These are phyloP conservation scores for Oligia strigilis DNA, from an alignment of 2,888 invertebrate genomes.

Conservation along the genomic window DNA sequence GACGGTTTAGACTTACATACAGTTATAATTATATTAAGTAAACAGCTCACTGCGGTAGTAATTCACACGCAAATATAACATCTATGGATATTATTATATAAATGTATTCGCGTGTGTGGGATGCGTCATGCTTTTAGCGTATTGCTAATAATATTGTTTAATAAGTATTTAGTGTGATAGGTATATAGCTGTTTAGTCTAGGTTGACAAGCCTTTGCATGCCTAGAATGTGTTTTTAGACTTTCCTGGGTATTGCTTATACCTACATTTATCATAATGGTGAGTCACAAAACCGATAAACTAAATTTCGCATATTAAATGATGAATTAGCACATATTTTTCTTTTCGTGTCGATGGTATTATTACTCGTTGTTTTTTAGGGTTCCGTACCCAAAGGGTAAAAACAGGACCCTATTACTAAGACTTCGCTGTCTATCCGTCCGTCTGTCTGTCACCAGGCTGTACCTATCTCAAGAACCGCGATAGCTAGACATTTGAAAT, in stretches of 20 bases:
- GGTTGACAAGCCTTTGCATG: conserved; percentile 16
- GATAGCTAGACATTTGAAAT: too few relatives aligned
- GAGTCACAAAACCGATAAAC: too few relatives aligned
- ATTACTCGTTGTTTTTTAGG: too few relatives aligned
- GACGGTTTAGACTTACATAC: conserved; percentile 3
- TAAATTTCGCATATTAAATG: too few relatives aligned
- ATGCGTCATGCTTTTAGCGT: conserved; percentile 32
- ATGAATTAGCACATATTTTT: too few relatives aligned
- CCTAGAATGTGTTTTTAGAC: conserved; percentile 4
- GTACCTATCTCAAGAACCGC: too few relatives aligned
- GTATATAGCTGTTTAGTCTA: conserved; percentile 19
- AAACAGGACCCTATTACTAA: too few relatives aligned
- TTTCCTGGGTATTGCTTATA: not conserved
- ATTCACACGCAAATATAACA: conserved; percentile 37
- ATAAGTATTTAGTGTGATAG: conserved; percentile 37
- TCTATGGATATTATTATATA: conserved; percentile 6
- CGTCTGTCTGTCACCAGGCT: too few relatives aligned
- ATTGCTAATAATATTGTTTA: conserved; percentile 26
- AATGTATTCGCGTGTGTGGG: conserved; percentile 37
- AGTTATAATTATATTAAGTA: conserved; percentile 3
- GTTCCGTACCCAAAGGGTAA: too few relatives aligned
- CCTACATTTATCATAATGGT: too few relatives aligned
- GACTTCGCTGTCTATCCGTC: too few relatives aligned
- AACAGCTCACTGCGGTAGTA: conserved; percentile 27
- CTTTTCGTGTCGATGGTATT: too few relatives aligned